Evolutionary conservation across 1,140 invertebrate genomes (phyloP).

Genomic region (Marisa cornuarietis): DNA sequence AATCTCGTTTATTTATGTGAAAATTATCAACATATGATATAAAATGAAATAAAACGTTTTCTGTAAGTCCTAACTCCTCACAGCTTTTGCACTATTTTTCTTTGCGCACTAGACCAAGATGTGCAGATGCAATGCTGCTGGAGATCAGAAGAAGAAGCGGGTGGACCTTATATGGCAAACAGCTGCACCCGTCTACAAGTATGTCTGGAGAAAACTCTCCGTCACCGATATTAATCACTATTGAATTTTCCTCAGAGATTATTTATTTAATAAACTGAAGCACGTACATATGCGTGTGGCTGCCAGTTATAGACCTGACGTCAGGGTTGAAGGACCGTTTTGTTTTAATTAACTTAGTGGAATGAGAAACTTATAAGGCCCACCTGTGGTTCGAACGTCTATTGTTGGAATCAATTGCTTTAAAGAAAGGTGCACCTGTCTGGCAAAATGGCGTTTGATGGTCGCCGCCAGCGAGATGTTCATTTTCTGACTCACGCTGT

Average conservation of each 20-base stretch:
- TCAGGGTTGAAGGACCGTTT: background rate
- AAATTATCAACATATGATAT: too few species aligned
- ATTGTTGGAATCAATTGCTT: background rate
- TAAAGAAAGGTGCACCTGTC: background rate
- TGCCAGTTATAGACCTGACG: too few species aligned
- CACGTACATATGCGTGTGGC: too few species aligned
- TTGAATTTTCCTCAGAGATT: background rate
- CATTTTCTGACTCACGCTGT: too few species aligned
- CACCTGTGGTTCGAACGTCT: background rate
- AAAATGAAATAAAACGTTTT: too few species aligned
- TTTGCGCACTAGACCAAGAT: background rate
- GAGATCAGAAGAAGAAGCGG: background rate
- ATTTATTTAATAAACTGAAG: background rate
- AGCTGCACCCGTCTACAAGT: background rate
- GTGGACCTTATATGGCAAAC: conserved; percentile 7
- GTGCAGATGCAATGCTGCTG: background rate
- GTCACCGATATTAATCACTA: background rate
- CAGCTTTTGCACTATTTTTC: background rate
- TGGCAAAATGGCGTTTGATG: background rate
- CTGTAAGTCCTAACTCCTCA: background rate
- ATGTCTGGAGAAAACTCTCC: too few species aligned
- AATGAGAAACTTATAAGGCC: background rate
- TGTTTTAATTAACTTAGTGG: too few species aligned
- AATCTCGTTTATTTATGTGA: too few species aligned
- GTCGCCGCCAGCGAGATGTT: background rate